Percentiles rank a stretch among this genome's conserved stretches.
phyloP scores from a whole-genome alignment of 2,113 vertebrate genomes.

The Stegastes partitus region DNA sequence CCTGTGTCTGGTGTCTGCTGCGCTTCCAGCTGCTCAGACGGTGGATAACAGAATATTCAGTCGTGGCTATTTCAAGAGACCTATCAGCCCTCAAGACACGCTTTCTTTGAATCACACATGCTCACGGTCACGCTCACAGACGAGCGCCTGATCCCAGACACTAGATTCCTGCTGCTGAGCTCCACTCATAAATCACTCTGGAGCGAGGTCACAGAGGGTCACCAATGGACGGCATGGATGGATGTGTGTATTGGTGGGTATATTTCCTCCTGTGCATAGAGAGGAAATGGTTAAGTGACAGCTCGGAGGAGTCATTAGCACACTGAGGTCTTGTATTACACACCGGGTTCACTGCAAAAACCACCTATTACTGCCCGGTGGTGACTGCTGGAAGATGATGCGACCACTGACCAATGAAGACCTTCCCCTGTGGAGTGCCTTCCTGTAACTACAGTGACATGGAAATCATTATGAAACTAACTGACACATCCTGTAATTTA shows the following conservation, averaged over 20 bases:
- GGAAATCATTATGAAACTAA: background rate
- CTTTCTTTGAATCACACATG: conserved; percentile 15
- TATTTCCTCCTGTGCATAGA: conserved; percentile 49
- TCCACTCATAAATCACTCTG: conserved; percentile 77
- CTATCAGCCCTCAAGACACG: conserved; percentile 26
- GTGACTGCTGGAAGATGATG: conserved; percentile 10
- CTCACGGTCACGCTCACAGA: background rate
- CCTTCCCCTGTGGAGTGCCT: background rate
- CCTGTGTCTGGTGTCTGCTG: background rate
- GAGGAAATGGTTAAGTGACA: conserved; percentile 80
- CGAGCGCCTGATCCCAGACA: conserved; percentile 32
- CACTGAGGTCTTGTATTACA: conserved; percentile 70
- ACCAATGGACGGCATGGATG: conserved; percentile 49
- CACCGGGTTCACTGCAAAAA: conserved; percentile 26
- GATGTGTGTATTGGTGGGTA: conserved; percentile 55
- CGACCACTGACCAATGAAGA: background rate
- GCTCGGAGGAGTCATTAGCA: conserved; percentile 74
- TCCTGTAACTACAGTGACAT: background rate
- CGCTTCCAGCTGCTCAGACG: background rate
- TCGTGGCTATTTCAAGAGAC: conserved; percentile 32
- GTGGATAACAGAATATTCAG: conserved; percentile 40
- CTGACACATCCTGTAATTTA: background rate
- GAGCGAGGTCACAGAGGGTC: conserved; percentile 67
- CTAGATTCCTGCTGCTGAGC: conserved; percentile 49
- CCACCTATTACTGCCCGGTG: conserved; percentile 1